These are phyloP conservation scores for Centrocercus urophasianus DNA, from an alignment of 2,113 vertebrate species.

Conservation along the genomic window DNA sequence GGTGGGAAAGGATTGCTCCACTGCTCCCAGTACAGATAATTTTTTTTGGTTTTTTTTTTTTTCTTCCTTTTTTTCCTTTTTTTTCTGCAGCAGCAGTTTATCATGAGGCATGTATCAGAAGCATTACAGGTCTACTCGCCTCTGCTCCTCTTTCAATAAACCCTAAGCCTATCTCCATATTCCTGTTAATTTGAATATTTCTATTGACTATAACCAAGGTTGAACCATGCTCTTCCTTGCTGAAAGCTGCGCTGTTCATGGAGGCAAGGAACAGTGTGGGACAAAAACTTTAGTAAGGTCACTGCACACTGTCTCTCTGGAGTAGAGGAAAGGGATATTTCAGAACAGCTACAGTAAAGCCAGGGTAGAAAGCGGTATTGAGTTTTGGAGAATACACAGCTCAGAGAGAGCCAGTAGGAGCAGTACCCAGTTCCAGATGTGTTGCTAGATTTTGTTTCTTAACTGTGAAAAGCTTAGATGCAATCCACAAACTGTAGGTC, in stretches of 20 bases:
- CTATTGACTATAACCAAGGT: background rate
- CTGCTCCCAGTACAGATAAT: background rate
- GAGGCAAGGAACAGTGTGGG: background rate
- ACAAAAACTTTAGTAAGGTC: background rate
- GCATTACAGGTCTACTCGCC: background rate
- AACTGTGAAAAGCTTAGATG: background rate
- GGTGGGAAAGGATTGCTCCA: background rate
- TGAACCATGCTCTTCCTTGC: background rate
- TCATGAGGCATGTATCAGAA: background rate
- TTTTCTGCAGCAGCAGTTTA: background rate
- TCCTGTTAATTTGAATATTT: background rate
- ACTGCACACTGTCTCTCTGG: background rate
- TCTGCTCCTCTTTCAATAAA: background rate
- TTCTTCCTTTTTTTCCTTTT: too few species aligned
- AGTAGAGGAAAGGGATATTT: background rate
- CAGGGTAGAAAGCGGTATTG: background rate
- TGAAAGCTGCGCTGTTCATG: conserved; percentile 1
- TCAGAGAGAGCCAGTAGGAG: background rate
- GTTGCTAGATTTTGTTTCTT: background rate
- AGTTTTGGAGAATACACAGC: background rate
- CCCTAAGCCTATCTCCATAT: background rate
- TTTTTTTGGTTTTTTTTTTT: background rate
- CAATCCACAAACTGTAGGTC: background rate
- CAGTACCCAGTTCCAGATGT: background rate
- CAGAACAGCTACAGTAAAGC: background rate